phyloP scores from a whole-genome alignment of 1,140 invertebrate genomes.

The Atta colombica region DNA sequence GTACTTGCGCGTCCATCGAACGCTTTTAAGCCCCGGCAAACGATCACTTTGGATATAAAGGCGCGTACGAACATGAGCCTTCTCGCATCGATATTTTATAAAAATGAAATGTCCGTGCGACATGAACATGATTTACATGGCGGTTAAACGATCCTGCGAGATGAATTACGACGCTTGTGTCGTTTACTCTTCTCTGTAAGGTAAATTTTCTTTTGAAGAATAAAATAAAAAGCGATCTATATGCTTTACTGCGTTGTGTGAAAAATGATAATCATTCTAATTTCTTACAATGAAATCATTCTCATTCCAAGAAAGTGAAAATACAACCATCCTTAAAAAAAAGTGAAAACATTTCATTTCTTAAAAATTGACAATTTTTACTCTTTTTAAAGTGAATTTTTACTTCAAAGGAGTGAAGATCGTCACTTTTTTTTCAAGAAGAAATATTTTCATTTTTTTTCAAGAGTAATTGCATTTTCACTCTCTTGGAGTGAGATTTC shows the following conservation, averaged over 20 bases:
- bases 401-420: too few relatives aligned
- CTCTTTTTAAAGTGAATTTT: too few relatives aligned
- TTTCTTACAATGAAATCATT: too few relatives aligned
- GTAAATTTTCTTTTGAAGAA: neutral
- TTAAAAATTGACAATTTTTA: too few relatives aligned
- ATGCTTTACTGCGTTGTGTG: conserved; percentile 16
- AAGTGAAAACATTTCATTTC: too few relatives aligned
- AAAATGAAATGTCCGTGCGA: conserved; percentile 33
- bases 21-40: conserved; percentile 51
- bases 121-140: conserved; percentile 48
- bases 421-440: too few relatives aligned
- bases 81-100: conserved; percentile 56
- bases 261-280: neutral
- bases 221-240: neutral
- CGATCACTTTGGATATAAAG: conserved; percentile 54
- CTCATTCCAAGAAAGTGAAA: too few relatives aligned
- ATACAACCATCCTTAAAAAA: too few relatives aligned
- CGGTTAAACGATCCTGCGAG: conserved; percentile 38
- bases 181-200: neutral
- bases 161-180: conserved; percentile 45
- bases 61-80: conserved; percentile 10
- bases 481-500: too few relatives aligned
- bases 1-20: conserved; percentile 36
- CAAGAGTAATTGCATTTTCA: too few relatives aligned
- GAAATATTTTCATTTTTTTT: too few relatives aligned